Evolutionary conservation across 2,797 vertebrate species (phyloP), one percentile per base, ranked within the genome.

Genomic region (Sylvia borin): DNA sequence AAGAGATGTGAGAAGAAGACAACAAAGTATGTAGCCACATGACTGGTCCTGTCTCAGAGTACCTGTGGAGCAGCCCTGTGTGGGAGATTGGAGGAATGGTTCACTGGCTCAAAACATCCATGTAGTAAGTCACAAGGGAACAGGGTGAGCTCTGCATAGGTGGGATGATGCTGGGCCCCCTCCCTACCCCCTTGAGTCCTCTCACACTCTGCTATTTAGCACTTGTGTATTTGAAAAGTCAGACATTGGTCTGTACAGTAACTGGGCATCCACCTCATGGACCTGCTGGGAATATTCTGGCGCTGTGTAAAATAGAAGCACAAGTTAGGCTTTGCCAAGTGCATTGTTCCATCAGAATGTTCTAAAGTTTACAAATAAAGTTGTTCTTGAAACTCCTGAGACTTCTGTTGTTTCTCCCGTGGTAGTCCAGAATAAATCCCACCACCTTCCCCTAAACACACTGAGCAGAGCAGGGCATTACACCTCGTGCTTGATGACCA

Each of bases 171-270:
- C 19, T 67, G 77, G 34, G 8, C 18, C 18, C 18, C 4, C 22
- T 67, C 34, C 22, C 22, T 48, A 9, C 14, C 14, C 21, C 34
- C n/a, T 21, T 14, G n/a, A 67, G 14, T 27, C 22, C 22, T 40
- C 51, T 57, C 62, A 48, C 29, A 32, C 14, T 47, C 22, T 0
- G 0, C 34, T 66, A 3, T 27, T 29, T 5, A 22, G 34, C 5
- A 13, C 34, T n/a, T 16, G 13, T 4, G 5, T 14, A 10, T 57
- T 47, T 57, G 76, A 27, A 45, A 57, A 67, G 27, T 32, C 34
- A 11, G 22, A 38, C 42, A 22, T 7, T 27, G 42, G 4, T 38
- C 34, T 4, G 10, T 27, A 17, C 22, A 38, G 14, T 38, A 66
- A 47, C 7, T 57, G 62, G 22, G 17, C n/a, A 36, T 27, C 2